Percentiles rank a stretch among this genome's conserved stretches.
Conservation (phyloP, 2,797 vertebrate genomes). For the Cyclura pinguis region DNA sequence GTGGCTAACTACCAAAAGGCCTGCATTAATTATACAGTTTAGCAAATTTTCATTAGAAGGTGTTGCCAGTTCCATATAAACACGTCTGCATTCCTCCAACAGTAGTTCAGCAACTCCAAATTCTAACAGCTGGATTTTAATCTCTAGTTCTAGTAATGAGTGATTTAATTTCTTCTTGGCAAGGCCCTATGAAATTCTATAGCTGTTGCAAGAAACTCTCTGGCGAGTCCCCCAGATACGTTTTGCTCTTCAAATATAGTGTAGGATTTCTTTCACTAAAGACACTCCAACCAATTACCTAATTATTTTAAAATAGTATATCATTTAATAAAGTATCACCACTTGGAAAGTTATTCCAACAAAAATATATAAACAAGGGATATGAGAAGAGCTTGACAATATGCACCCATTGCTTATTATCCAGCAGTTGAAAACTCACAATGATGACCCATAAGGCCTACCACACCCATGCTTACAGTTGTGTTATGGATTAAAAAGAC, state of each 20-base stretch:
- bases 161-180: constrained; percentile 64
- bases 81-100: constrained; percentile 32
- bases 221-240: constrained; percentile 51
- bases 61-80: constrained; percentile 57
- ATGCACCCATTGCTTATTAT: constrained; percentile 38
- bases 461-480: background rate
- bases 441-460: constrained; percentile 13
- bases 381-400: constrained; percentile 21
- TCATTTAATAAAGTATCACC: constrained; percentile 40
- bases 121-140: constrained; percentile 56
- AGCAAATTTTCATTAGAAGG: constrained; percentile 62
- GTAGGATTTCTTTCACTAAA: constrained; percentile 44
- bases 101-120: constrained; percentile 23
- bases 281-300: constrained; percentile 39
- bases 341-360: constrained; percentile 33
- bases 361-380: constrained; percentile 31
- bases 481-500: constrained; percentile 9
- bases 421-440: constrained; percentile 10
- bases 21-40: constrained; percentile 53
- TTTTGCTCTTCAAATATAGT: constrained; percentile 61
- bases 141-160: constrained; percentile 49
- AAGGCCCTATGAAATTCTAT: constrained; percentile 54
- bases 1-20: constrained; percentile 46
- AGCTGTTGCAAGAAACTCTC: constrained; percentile 59
- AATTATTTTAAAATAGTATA: constrained; percentile 42